Evolutionary conservation across 1,140 invertebrate species (phyloP), one percentile per base, ranked within the genome.

Genomic region (Diuraphis noxia): DNA sequence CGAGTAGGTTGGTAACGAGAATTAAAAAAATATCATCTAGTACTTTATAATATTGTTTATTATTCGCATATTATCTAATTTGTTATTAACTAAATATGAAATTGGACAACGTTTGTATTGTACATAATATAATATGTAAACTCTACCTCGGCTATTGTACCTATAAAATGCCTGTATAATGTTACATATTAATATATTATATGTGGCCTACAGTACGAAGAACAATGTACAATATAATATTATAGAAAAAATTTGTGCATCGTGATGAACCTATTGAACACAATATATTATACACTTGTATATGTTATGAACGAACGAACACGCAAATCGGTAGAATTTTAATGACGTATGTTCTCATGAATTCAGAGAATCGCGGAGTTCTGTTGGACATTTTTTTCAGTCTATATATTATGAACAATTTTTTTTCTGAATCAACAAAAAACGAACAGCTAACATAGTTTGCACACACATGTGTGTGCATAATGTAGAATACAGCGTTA

Each of bases 161-260:
- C 30, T 17, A 72, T 72, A 72, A 7, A 72, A n/a, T 56, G 30
- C 52, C 52, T 56, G 21, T 56, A 13, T 72, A 72, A 63, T n/a
- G 30, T 72, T 72, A n/a, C 13, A 30, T 63, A 5, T 7, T 52
- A 52, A 49, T 49, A 49, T 5, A 23, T 49, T 19, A 49, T n/a
- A n/a, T n/a, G 56, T n/a, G 56, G 56, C 30, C 30, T 17, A 72
- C n/a, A 13, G 56, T 72, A n/a, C 56, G n/a, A n/a, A 72, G 56
- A 72, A 72, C 56, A 72, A 72, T 72, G 56, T 72, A 72, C 56
- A 72, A n/a, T n/a, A 30, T 72, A 72, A n/a, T 72, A 72, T n/a
- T 72, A n/a, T 72, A 72, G 56, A 72, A 72, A 56, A 63, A 72
- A n/a, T 63, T 13, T 72, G 56, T n/a, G 13, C 13, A n/a, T 72